Evolutionary conservation across 2,888 invertebrate genomes (phyloP).

Genomic region (Adelognathus sp.): DNA sequence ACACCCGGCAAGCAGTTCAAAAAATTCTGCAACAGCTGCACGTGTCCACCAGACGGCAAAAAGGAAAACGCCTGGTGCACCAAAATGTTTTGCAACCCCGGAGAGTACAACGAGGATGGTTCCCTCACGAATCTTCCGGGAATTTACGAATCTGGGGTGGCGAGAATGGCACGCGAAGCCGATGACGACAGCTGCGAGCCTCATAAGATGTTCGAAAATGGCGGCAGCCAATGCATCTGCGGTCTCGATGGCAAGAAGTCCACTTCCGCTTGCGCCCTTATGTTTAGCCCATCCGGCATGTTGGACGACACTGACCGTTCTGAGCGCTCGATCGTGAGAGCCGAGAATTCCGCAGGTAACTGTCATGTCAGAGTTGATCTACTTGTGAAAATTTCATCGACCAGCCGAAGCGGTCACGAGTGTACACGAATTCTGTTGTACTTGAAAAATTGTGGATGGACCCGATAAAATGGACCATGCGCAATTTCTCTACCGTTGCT

Average conservation of each 20-base stretch:
- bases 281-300: constrained; percentile 56
- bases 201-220: constrained; percentile 70
- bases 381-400: neutral
- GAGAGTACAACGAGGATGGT: neutral
- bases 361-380: neutral
- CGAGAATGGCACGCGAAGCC: neutral
- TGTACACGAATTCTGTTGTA: no score
- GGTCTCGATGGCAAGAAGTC: constrained; percentile 78
- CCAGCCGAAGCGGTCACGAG: no score
- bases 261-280: constrained; percentile 54
- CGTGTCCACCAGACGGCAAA: constrained; percentile 82
- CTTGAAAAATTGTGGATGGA: no score
- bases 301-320: constrained; percentile 48
- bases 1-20: constrained; percentile 82
- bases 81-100: constrained; percentile 62
- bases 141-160: no score
- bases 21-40: constrained; percentile 82
- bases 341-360: neutral
- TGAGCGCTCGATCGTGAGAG: neutral
- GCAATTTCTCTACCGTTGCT: no score
- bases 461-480: no score
- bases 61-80: constrained; percentile 81
- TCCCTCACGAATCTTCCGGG: neutral
- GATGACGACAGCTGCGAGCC: constrained; percentile 42
- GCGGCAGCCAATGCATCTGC: constrained; percentile 85